These are phyloP conservation scores for Leptogaster cylindrica DNA, from an alignment of 2,888 invertebrate species.

Conservation along the genomic window DNA sequence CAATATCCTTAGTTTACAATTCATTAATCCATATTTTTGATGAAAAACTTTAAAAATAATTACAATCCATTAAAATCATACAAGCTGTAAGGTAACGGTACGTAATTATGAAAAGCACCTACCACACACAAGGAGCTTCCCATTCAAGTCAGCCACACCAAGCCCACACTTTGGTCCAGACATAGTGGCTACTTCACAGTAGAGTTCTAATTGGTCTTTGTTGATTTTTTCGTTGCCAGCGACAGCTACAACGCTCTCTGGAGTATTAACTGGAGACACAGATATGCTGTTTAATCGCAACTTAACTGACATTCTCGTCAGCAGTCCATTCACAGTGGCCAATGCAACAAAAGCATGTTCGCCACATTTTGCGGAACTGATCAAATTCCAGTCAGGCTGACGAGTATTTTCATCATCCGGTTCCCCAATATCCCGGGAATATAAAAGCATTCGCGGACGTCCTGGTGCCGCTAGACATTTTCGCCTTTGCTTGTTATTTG, in stretches of 20 bases:
- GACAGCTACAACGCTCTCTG: conserved; percentile 17
- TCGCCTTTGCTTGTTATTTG: conserved; percentile 48
- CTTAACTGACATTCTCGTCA: conserved; percentile 69
- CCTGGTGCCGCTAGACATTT: conserved; percentile 66
- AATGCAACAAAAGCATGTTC: conserved; percentile 70
- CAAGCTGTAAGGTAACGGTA: background rate
- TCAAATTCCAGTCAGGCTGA: conserved; percentile 69
- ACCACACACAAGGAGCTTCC: conserved; percentile 76
- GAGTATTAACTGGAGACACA: conserved; percentile 55
- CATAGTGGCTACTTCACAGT: conserved; percentile 69
- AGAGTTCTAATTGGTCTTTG: conserved; percentile 64
- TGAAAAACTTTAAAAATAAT: conserved; percentile 54
- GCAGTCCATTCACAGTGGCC: conserved; percentile 68
- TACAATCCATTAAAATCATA: background rate
- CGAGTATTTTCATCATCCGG: conserved; percentile 49
- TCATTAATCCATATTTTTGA: background rate
- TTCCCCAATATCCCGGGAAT: conserved; percentile 66
- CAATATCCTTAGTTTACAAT: too few relatives aligned
- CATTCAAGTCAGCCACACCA: conserved; percentile 74
- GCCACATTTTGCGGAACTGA: conserved; percentile 66
- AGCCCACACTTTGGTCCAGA: conserved; percentile 75
- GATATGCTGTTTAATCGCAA: conserved; percentile 64
- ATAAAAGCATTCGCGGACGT: conserved; percentile 69
- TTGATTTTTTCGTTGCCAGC: background rate
- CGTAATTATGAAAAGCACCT: conserved; percentile 6